Evolutionary conservation across 2,113 vertebrate species (phyloP).

Genomic region (Podarcis raffonei): DNA sequence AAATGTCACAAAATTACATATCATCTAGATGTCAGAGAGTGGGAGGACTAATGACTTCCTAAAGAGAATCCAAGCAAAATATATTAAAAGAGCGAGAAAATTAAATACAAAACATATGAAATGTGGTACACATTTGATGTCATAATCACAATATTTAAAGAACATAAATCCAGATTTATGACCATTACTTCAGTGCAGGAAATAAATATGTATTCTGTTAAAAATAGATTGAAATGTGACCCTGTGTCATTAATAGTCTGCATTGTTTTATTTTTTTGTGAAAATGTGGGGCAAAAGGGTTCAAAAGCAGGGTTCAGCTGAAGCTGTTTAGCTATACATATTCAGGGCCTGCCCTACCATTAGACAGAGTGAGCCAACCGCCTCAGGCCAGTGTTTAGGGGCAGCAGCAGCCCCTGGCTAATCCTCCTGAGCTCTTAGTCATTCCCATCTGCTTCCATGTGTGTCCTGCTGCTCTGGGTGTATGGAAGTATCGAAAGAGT

Average conservation of each 20-base stretch:
- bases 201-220: not conserved
- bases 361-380: too few species aligned
- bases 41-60: constrained; percentile 6
- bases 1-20: constrained; percentile 8
- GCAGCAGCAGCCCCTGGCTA: too few species aligned
- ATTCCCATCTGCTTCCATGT: too few species aligned
- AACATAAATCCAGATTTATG: constrained; percentile 15
- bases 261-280: not conserved
- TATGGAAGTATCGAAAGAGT: too few species aligned
- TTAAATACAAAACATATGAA: not conserved
- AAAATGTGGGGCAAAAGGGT: not conserved
- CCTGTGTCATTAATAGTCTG: not conserved
- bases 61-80: not conserved
- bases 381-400: too few species aligned
- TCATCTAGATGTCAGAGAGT: not conserved
- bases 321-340: too few species aligned
- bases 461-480: too few species aligned
- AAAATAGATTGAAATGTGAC: not conserved
- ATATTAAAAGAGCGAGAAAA: not conserved
- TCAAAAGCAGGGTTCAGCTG: not conserved
- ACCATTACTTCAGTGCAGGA: not conserved
- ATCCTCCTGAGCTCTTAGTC: too few species aligned
- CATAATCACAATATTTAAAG: constrained; percentile 14
- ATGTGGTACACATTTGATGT: constrained; percentile 12
- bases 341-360: too few species aligned